Evolutionary conservation across 2,888 invertebrate genomes (phyloP), one percentile per base, ranked within the genome.

Genomic region (Hecatera dysodea): DNA sequence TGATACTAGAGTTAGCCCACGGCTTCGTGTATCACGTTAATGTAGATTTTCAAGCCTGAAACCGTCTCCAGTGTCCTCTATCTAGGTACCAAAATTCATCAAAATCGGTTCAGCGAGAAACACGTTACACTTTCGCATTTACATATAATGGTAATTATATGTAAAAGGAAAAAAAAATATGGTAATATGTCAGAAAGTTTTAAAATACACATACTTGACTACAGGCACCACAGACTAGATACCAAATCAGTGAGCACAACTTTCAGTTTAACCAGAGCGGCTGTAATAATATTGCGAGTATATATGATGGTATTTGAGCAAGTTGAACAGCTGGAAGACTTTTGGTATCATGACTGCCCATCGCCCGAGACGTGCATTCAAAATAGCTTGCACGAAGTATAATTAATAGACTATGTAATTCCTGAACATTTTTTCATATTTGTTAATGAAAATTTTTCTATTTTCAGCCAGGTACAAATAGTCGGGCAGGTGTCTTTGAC

Each of bases 381-480:
- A 42, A 27, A 44, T 22, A 36, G 17, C 6, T 39, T n/a, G 2
- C 15, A 62, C 52, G 27, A 53, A 27, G 22, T 56, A 62, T 17
- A 52, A 53, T 71, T 19, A 70, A 44, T 44, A 50, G 8, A 12
- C 5, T 22, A 27, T 46, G 2, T 22, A 65, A 59, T 61, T 53
- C 9, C 9, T 61, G 19, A 27, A 52, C 12, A 15, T 61, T 50
- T 72, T 63, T 68, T 67, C 46, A 39, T 48, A 33, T 29, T 9
- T 64, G 52, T 63, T 71, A 80, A 75, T 71, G 68, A 78, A 80
- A 84, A 72, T 12, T 33, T 27, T 53, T 60, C 76, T 84, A 84
- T 81, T 79, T 76, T 70, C 57, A 72, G 50, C 63, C 36, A 64
- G 33, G 60, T 77, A 81, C 75, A 82, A 75, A 84, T 82, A 78